These are phyloP conservation scores for Andrena chrysosceles DNA, from an alignment of 2,888 invertebrate species.

Conservation along the genomic window DNA sequence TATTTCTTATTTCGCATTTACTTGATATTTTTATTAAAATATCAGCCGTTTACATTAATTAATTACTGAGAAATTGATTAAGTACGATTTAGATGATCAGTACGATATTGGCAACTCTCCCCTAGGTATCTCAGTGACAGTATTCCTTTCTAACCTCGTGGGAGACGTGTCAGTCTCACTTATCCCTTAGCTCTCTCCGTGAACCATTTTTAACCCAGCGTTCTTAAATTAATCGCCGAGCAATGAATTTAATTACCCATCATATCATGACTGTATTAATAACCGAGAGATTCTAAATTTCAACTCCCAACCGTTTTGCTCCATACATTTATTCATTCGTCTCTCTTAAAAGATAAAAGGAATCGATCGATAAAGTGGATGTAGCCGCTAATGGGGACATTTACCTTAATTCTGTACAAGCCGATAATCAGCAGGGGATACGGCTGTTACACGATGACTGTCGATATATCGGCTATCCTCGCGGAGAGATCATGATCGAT, in stretches of 20 bases:
- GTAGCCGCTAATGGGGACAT: not conserved
- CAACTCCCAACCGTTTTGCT: no score
- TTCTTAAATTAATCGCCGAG: not conserved
- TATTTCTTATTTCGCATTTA: no score
- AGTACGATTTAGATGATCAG: no score
- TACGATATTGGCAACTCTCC: no score
- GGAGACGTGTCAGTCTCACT: not conserved
- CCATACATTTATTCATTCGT: not conserved
- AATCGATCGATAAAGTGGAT: not conserved
- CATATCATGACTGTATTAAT: no score
- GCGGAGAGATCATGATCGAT: slow-evolving; percentile 36
- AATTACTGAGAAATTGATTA: no score
- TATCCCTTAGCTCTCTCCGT: no score
- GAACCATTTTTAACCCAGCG: not conserved
- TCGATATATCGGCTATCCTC: slow-evolving; percentile 12
- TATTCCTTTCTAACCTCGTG: not conserved
- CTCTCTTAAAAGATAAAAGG: not conserved
- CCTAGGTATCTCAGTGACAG: slow-evolving; percentile 17
- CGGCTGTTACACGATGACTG: slow-evolving; percentile 23
- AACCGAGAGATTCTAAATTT: no score
- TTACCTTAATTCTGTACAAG: not conserved
- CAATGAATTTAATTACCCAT: no score
- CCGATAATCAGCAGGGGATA: slow-evolving; percentile 1
- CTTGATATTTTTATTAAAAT: no score
- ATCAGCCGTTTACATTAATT: no score